These are phyloP conservation scores for Aleiodes alternator DNA, from an alignment of 2,888 invertebrate species.

Conservation along the genomic window DNA sequence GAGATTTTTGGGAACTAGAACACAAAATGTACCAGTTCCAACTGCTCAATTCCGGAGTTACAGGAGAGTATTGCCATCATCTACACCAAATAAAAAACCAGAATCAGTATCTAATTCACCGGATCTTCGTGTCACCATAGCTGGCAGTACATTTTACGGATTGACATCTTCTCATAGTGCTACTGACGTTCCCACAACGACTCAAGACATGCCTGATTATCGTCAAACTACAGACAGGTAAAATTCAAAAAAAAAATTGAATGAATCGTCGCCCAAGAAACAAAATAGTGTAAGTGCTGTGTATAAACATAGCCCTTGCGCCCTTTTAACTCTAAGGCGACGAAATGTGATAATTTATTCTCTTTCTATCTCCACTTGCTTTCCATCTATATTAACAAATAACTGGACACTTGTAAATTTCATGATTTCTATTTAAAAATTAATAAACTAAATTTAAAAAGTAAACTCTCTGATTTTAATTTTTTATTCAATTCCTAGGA, in stretches of 20 bases:
- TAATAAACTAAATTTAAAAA: constrained; percentile 13
- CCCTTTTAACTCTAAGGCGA: background rate
- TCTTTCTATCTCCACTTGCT: background rate
- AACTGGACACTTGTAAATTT: no score
- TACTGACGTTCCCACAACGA: constrained; percentile 65
- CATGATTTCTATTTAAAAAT: no score
- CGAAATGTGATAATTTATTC: background rate
- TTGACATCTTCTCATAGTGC: constrained; percentile 68
- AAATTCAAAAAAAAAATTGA: constrained; percentile 2
- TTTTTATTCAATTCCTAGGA: constrained; percentile 43
- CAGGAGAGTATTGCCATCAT: constrained; percentile 79
- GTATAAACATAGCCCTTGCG: no score
- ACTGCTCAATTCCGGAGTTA: constrained; percentile 88
- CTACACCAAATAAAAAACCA: constrained; percentile 67
- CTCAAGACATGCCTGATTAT: constrained; percentile 70
- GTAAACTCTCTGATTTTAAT: background rate
- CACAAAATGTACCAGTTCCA: constrained; percentile 83
- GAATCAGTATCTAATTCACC: constrained; percentile 65
- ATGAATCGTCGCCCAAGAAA: no score
- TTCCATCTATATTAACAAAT: no score
- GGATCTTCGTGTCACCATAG: constrained; percentile 69
- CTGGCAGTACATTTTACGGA: constrained; percentile 72
- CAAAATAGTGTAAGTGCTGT: no score
- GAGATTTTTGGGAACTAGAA: constrained; percentile 78
- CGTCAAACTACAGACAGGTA: constrained; percentile 70